Percentiles rank a stretch among this genome's conserved stretches.
phyloP scores from a whole-genome alignment of 2,113 vertebrate genomes.

The Corythaeola cristata region DNA sequence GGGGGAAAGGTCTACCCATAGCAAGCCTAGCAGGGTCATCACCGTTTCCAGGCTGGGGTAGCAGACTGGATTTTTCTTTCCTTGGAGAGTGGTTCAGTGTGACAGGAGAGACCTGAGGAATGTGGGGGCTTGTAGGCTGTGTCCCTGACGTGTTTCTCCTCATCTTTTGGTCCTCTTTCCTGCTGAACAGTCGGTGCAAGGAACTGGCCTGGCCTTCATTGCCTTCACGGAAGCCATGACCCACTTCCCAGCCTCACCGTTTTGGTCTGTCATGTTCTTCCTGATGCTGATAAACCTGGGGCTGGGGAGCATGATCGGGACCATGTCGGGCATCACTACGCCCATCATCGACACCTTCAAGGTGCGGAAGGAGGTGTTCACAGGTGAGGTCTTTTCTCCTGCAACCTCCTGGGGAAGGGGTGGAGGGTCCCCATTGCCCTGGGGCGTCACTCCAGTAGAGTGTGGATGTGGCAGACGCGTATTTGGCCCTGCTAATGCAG shows the following conservation, averaged over 20 bases:
- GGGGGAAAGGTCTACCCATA: neutral
- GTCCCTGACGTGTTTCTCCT: neutral
- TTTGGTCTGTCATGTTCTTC: slow-evolving; percentile 99
- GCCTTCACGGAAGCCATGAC: slow-evolving; percentile 99
- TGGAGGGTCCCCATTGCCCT: neutral
- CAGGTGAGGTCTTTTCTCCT: slow-evolving; percentile 82
- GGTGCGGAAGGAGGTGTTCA: slow-evolving; percentile 95
- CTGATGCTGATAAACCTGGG: slow-evolving; percentile 98
- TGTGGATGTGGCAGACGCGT: accelerated
- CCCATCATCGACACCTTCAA: slow-evolving; percentile 97
- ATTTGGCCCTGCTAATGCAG: neutral
- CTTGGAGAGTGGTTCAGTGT: neutral
- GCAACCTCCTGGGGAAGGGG: neutral
- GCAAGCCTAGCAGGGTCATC: neutral
- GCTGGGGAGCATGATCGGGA: slow-evolving; percentile 98
- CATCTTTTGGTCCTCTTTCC: neutral
- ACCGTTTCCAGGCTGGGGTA: neutral
- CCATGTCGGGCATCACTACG: slow-evolving; percentile 97
- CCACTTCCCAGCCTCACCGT: slow-evolving; percentile 93
- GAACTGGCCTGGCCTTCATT: slow-evolving; percentile 97
- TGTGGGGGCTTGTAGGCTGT: neutral
- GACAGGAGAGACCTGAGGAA: neutral
- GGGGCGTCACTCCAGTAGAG: neutral
- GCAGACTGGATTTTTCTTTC: neutral
- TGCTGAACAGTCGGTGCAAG: slow-evolving; percentile 88